A percentile compares a stretch with the other conserved stretches of the same genome.
Conservation (phyloP, 2,113 vertebrate genomes). For the Heterotis niloticus region DNA sequence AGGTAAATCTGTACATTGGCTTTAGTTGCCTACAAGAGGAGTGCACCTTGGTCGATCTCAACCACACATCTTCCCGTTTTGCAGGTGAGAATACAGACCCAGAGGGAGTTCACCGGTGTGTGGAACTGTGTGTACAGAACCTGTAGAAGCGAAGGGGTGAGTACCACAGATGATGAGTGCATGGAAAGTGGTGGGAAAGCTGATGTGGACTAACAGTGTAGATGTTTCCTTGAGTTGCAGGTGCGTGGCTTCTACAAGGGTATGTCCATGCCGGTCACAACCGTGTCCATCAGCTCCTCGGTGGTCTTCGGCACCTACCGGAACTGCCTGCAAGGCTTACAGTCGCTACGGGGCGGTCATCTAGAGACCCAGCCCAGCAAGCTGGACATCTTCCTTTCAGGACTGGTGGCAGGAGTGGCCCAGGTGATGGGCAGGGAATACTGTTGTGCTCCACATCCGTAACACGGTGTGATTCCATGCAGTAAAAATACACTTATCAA, state of each 20-base stretch:
- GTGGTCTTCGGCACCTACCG: constrained; percentile 74
- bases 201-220: background rate
- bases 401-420: constrained; percentile 62
- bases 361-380: constrained; percentile 48
- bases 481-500: too few species aligned
- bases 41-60: background rate
- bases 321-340: constrained; percentile 61
- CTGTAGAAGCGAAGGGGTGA: constrained; percentile 71
- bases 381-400: constrained; percentile 67
- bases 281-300: constrained; percentile 66
- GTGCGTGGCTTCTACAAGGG: constrained; percentile 76
- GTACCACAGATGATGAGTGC: constrained; percentile 17
- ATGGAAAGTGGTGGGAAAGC: background rate
- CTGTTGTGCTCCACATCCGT: too few species aligned
- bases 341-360: constrained; percentile 58
- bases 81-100: constrained; percentile 79
- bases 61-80: background rate
- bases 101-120: constrained; percentile 62
- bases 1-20: constrained; percentile 56
- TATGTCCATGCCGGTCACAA: constrained; percentile 67
- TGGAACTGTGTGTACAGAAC: constrained; percentile 73
- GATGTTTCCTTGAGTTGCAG: constrained; percentile 42
- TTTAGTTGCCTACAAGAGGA: background rate
- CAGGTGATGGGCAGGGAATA: constrained; percentile 57
- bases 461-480: too few species aligned